These are phyloP conservation scores for Ephydatia muelleri DNA, from an alignment of 37 sponge, comb jelly and placozoan genomes.

Conservation along the genomic window DNA sequence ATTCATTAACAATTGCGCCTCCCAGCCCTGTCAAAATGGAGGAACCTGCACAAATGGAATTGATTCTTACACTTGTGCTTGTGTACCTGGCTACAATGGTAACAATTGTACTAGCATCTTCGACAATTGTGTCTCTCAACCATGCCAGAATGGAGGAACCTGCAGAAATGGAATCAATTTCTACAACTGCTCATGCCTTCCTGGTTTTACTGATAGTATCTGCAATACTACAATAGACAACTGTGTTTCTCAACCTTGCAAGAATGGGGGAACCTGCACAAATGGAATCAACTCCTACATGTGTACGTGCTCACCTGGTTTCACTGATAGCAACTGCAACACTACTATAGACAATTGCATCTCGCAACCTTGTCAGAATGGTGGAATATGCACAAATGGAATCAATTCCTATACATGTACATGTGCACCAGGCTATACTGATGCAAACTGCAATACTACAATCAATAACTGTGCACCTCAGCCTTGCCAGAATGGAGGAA, in stretches of 20 bases:
- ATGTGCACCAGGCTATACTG: constrained; percentile 43
- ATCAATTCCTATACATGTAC: constrained; percentile 12
- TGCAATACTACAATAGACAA: constrained; percentile 48
- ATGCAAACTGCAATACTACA: constrained; percentile 10
- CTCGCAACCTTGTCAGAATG: constrained; percentile 11
- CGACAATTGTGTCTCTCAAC: constrained; percentile 32
- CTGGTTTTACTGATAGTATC: constrained; percentile 47
- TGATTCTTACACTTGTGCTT: constrained; percentile 26
- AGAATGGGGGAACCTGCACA: constrained; percentile 22
- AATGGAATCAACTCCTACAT: constrained; percentile 8
- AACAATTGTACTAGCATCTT: constrained; percentile 35
- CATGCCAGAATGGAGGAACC: constrained; percentile 56
- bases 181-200: constrained; percentile 39
- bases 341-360: constrained; percentile 41
- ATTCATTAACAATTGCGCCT: constrained; percentile 14
- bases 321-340: constrained; percentile 32
- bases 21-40: constrained; percentile 50
- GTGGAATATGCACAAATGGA: constrained; percentile 11
- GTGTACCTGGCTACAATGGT: constrained; percentile 55
- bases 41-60: constrained; percentile 48
- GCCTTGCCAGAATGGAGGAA: constrained; percentile 39
- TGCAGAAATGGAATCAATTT: constrained; percentile 9
- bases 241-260: constrained; percentile 29
- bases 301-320: constrained; percentile 36
- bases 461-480: constrained; percentile 28